phyloP scores from a whole-genome alignment of 1,140 invertebrate genomes.

The Pemphigus obesinymphae region DNA sequence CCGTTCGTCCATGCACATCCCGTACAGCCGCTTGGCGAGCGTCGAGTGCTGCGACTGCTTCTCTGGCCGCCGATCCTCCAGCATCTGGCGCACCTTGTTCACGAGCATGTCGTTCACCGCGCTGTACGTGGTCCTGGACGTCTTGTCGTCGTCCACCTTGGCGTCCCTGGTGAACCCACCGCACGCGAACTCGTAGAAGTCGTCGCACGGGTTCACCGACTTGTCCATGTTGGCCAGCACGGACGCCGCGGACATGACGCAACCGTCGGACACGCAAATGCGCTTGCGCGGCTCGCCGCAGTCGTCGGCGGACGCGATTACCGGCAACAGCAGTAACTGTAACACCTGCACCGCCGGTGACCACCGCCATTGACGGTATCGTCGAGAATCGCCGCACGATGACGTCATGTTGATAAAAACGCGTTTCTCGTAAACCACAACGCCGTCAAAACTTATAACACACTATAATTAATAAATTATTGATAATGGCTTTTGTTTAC shows the following conservation, averaged over 20 bases:
- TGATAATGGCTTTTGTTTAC: no score
- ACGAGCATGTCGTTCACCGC: background rate
- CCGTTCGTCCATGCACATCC: slow-evolving; percentile 54
- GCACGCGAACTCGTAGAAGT: slow-evolving; percentile 62
- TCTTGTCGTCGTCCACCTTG: slow-evolving; percentile 44
- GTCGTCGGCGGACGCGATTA: no score
- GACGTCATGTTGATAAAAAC: no score
- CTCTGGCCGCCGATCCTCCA: slow-evolving; percentile 46
- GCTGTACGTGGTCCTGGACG: slow-evolving; percentile 39
- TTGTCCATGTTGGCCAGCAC: slow-evolving; percentile 55
- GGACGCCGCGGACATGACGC: background rate
- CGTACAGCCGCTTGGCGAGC: slow-evolving; percentile 53
- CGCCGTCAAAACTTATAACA: no score
- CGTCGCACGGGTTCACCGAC: slow-evolving; percentile 59
- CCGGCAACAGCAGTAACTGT: no score
- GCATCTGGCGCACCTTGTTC: background rate
- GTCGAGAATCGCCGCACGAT: no score
- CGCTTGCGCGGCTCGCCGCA: no score
- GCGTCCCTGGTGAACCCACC: slow-evolving; percentile 52
- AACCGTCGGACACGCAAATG: background rate
- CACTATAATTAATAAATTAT: no score
- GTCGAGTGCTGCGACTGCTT: slow-evolving; percentile 47
- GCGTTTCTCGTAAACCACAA: no score
- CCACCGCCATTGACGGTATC: no score
- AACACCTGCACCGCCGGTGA: no score